A percentile compares a stretch with the other conserved stretches of the same genome.
These are phyloP conservation scores for Pararge aegeria DNA, from an alignment of 1,140 invertebrate species.

Conservation along the genomic window DNA sequence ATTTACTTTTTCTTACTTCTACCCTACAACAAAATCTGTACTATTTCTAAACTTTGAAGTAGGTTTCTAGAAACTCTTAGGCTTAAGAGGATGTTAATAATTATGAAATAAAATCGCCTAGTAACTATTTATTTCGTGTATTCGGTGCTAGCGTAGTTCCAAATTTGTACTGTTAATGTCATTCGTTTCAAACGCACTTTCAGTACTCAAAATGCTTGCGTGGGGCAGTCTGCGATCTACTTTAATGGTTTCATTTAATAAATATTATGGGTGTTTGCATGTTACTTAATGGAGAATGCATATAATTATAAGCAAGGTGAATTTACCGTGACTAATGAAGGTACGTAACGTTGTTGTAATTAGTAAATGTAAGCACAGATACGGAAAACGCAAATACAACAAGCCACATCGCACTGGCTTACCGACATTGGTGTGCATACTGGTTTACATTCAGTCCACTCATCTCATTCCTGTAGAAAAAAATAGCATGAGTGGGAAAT, in stretches of 20 bases:
- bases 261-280: slow-evolving; percentile 19
- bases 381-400: slow-evolving; percentile 77
- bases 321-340: slow-evolving; percentile 52
- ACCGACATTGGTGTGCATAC: slow-evolving; percentile 53
- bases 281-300: slow-evolving; percentile 19
- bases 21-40: no score
- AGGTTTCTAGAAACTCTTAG: no score
- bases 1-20: no score
- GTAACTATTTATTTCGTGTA: no score
- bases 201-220: no score
- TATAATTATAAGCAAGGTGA: slow-evolving; percentile 31
- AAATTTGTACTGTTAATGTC: no score
- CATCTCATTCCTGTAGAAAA: slow-evolving; percentile 20
- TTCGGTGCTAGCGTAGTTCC: no score
- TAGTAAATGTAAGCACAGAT: slow-evolving; percentile 53
- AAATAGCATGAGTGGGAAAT: not conserved
- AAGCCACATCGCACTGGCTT: slow-evolving; percentile 57
- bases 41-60: no score
- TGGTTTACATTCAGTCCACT: slow-evolving; percentile 76
- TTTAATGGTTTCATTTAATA: not conserved
- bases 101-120: no score
- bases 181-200: no score
- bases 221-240: not conserved
- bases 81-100: no score
- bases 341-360: slow-evolving; percentile 45